These are phyloP conservation scores for Triops longicaudatus DNA, from an alignment of 1,140 invertebrate genomes.

Conservation along the genomic window DNA sequence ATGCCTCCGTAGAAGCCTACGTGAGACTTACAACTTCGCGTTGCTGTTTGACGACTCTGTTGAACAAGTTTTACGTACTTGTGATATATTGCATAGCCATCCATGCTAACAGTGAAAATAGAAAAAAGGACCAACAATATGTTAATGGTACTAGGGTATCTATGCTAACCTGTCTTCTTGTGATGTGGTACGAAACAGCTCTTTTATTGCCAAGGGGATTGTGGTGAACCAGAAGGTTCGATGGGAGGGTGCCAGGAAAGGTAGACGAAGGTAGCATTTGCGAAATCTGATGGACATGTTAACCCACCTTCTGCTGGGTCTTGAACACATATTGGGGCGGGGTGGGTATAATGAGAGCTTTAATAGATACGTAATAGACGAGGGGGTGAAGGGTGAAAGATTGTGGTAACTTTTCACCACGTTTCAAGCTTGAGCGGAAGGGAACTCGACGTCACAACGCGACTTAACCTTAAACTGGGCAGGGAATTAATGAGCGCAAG, in stretches of 20 bases:
- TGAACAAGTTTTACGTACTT: background rate
- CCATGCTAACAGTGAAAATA: background rate
- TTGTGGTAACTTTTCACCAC: background rate
- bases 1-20: background rate
- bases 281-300: background rate
- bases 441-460: background rate
- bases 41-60: background rate
- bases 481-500: slow-evolving; percentile 11
- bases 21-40: background rate
- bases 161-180: background rate
- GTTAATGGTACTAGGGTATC: background rate
- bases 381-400: background rate
- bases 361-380: slow-evolving; percentile 5
- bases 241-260: background rate
- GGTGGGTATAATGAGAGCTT: background rate
- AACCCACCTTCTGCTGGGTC: background rate
- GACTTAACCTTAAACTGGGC: background rate
- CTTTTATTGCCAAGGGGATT: background rate
- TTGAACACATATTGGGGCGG: background rate
- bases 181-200: background rate
- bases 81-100: background rate
- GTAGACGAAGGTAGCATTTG: background rate
- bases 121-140: background rate
- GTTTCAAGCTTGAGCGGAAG: background rate
- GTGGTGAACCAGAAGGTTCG: slow-evolving; percentile 1